These are phyloP conservation scores for Himalopsyche kuldschensis DNA, from an alignment of 2,888 invertebrate genomes.

Conservation along the genomic window DNA sequence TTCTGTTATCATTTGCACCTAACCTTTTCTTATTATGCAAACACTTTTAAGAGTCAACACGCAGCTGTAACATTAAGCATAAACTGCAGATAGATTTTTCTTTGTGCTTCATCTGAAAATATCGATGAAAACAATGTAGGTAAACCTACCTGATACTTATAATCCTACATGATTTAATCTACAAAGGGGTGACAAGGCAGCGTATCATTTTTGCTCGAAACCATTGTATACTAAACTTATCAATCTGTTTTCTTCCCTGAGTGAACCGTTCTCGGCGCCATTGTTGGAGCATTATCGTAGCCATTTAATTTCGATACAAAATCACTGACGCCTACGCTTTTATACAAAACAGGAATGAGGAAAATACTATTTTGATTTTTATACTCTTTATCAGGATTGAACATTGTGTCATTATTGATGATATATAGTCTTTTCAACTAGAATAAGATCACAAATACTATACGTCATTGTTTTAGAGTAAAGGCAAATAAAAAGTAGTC, in stretches of 20 bases:
- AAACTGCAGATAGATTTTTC: too few species aligned
- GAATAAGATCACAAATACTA: too few species aligned
- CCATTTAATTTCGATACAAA: background rate
- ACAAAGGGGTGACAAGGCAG: background rate
- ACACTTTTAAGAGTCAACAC: too few species aligned
- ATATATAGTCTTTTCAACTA: too few species aligned
- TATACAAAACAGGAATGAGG: background rate
- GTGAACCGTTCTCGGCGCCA: background rate
- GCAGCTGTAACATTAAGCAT: too few species aligned
- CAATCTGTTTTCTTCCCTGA: background rate
- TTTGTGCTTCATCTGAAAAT: background rate
- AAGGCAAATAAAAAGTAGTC: too few species aligned
- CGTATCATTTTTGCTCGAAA: background rate
- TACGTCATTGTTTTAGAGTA: too few species aligned
- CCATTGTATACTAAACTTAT: background rate
- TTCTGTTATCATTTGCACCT: too few species aligned
- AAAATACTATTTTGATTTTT: background rate
- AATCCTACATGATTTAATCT: background rate
- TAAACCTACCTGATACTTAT: background rate
- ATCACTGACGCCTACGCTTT: background rate
- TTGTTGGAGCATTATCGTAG: background rate
- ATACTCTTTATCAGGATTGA: too few species aligned
- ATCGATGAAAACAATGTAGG: background rate
- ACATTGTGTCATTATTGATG: too few species aligned
- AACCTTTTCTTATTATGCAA: too few species aligned